phyloP scores from a whole-genome alignment of 2,797 vertebrate genomes.

The Enoplosus armatus region DNA sequence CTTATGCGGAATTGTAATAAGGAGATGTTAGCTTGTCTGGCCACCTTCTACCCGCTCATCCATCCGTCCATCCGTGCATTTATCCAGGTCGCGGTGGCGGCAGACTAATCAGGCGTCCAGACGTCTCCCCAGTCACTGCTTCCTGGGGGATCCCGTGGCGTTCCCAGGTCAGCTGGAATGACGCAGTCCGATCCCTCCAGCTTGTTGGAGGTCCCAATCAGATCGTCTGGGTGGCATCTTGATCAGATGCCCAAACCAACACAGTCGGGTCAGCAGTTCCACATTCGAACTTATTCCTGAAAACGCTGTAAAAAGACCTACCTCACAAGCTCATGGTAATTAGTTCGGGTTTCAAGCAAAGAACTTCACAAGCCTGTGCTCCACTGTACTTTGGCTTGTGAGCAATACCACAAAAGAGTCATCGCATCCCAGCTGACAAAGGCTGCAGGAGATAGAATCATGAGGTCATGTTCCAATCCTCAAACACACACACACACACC shows the following conservation, averaged over 20 bases:
- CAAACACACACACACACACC: no score
- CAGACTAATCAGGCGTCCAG: constrained; percentile 31
- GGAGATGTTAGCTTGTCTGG: background rate
- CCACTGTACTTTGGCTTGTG: no score
- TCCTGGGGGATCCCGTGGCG: constrained; percentile 33
- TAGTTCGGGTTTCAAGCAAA: no score
- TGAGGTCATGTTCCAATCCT: no score
- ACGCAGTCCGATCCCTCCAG: constrained; percentile 21
- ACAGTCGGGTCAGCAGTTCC: background rate
- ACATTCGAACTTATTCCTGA: no score
- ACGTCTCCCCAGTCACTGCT: constrained; percentile 23
- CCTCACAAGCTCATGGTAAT: no score
- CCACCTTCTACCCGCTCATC: background rate
- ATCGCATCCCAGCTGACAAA: no score
- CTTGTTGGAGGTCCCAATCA: constrained; percentile 28
- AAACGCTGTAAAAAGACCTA: no score
- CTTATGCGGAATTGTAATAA: background rate
- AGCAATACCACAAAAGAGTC: no score
- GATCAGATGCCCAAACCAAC: constrained; percentile 8
- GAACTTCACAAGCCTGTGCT: no score
- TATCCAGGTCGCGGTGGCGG: constrained; percentile 4
- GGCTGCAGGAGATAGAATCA: no score
- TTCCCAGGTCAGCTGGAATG: constrained; percentile 28
- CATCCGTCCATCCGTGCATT: background rate
- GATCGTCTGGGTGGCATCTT: constrained; percentile 34